Percentiles rank a stretch among this genome's conserved stretches.
Conservation (phyloP, 2,888 invertebrate species). For the Spicauda simplicius region DNA sequence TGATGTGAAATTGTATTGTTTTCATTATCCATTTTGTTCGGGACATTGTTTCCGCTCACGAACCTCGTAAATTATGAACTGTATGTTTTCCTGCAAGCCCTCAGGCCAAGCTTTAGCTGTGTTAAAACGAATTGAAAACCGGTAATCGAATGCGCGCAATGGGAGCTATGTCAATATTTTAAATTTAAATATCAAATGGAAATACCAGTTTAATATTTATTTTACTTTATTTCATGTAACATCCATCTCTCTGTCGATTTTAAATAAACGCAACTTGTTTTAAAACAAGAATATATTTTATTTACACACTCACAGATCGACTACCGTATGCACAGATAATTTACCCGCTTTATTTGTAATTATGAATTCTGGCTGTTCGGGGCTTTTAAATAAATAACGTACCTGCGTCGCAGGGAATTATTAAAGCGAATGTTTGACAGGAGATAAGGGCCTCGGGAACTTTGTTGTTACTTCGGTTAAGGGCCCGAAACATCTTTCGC, state of each 20-base stretch:
- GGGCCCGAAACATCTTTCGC: slow-evolving; percentile 63
- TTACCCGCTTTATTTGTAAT: slow-evolving; percentile 35
- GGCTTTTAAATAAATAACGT: slow-evolving; percentile 33
- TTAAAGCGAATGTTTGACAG: slow-evolving; percentile 47
- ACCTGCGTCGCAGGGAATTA: slow-evolving; percentile 38
- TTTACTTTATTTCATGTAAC: slow-evolving; percentile 59
- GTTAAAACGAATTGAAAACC: slow-evolving; percentile 82
- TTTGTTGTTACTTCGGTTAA: slow-evolving; percentile 57
- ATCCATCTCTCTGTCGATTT: slow-evolving; percentile 62
- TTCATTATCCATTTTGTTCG: slow-evolving; percentile 78
- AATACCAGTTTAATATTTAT: slow-evolving; percentile 70
- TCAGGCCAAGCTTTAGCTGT: slow-evolving; percentile 67
- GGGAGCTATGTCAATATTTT: slow-evolving; percentile 81
- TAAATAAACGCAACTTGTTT: slow-evolving; percentile 54
- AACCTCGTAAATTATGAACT: slow-evolving; percentile 79
- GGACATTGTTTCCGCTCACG: slow-evolving; percentile 75
- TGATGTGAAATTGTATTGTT: slow-evolving; percentile 74
- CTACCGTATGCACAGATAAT: slow-evolving; percentile 33
- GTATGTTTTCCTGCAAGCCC: slow-evolving; percentile 74
- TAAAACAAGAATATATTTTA: slow-evolving; percentile 49
- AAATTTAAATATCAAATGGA: slow-evolving; percentile 78
- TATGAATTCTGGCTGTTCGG: slow-evolving; percentile 35
- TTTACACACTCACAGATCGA: slow-evolving; percentile 41
- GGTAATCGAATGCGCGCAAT: slow-evolving; percentile 81
- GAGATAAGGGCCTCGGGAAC: slow-evolving; percentile 60